phyloP scores from a whole-genome alignment of 2,113 vertebrate genomes.

The Phyllostomus discolor region DNA sequence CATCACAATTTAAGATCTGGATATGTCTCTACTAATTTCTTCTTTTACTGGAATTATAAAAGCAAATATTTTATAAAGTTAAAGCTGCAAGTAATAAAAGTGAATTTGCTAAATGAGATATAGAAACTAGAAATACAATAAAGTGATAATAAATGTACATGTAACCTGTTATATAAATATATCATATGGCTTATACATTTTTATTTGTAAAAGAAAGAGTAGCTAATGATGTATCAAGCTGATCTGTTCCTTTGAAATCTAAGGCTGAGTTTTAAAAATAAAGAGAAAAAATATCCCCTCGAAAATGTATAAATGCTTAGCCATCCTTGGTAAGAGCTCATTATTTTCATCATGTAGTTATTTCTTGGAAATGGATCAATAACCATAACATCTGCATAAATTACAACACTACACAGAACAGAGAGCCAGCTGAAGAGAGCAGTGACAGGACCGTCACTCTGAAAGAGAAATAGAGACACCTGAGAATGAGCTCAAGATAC shows the following conservation, averaged over 20 bases:
- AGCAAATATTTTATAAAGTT: background rate
- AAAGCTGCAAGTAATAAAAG: background rate
- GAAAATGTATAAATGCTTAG: background rate
- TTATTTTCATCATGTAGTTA: background rate
- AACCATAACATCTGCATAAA: background rate
- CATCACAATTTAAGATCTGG: slow-evolving; percentile 30
- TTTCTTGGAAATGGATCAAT: background rate
- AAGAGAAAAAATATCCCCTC: background rate
- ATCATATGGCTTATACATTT: background rate
- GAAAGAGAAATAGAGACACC: background rate
- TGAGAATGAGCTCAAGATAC: background rate
- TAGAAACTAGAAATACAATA: background rate
- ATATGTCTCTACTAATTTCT: background rate
- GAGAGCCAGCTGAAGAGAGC: background rate
- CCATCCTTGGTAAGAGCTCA: background rate
- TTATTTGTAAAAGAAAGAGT: background rate
- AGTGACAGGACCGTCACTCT: background rate
- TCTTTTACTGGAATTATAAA: background rate
- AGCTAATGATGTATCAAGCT: background rate
- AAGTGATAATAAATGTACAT: background rate
- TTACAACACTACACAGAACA: background rate
- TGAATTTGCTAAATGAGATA: background rate
- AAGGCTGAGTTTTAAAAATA: slow-evolving; percentile 10
- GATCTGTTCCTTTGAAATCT: background rate
- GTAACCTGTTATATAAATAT: background rate